Conservation (phyloP, 1,140 invertebrate genomes). For the Pomacea maculata region DNA sequence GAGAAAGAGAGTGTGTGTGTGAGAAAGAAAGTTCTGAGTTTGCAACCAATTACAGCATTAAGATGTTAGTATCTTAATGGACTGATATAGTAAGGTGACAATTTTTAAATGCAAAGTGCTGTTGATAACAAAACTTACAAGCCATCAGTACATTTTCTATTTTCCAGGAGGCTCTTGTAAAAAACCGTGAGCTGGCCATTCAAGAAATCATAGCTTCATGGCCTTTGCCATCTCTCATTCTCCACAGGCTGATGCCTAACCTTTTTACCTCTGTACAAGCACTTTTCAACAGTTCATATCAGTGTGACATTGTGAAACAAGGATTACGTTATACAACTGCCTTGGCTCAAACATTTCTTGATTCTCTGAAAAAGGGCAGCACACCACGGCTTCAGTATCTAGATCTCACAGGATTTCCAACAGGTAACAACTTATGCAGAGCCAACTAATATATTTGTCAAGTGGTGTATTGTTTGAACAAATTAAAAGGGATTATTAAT, state of each 20-base stretch:
- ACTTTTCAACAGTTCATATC: slow-evolving; percentile 42
- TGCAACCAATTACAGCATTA: no score
- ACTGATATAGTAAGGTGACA: no score
- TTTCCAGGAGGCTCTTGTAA: slow-evolving; percentile 4
- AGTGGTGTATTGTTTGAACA: no score
- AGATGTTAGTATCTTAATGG: no score
- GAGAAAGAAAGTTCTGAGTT: no score
- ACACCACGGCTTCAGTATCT: slow-evolving; percentile 44
- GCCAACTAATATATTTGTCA: no score
- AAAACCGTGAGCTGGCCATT: slow-evolving; percentile 47
- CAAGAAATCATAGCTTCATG: slow-evolving; percentile 48
- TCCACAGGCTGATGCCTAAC: slow-evolving; percentile 46
- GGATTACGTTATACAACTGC: slow-evolving; percentile 55
- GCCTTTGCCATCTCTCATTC: slow-evolving; percentile 42
- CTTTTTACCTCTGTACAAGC: slow-evolving; percentile 43
- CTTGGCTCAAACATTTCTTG: slow-evolving; percentile 51
- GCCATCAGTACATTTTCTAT: neutral
- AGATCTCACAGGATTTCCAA: slow-evolving; percentile 55
- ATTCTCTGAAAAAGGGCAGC: slow-evolving; percentile 45
- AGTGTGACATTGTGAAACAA: slow-evolving; percentile 40
- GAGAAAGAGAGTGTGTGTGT: no score
- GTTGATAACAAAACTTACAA: no score
- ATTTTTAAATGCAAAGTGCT: no score
- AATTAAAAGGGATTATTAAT: no score
- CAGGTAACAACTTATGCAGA: slow-evolving; percentile 35